Evolutionary conservation across 2,113 vertebrate species (phyloP).

Genomic region (Neogale vison): DNA sequence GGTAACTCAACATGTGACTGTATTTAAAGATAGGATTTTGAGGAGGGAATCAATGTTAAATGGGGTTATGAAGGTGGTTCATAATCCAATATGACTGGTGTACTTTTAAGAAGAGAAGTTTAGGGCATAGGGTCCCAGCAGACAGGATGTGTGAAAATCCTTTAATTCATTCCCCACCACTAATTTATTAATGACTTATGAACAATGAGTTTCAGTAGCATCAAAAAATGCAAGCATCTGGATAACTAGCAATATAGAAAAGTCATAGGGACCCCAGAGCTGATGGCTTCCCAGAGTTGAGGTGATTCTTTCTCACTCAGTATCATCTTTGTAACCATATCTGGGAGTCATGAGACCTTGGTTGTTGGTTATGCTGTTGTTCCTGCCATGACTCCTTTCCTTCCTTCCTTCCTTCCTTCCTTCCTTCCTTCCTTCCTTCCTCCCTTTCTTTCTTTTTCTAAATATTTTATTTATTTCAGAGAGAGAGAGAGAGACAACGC

Average conservation of each 20-base stretch:
- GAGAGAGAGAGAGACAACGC: too few species aligned
- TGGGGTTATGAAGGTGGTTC: not conserved
- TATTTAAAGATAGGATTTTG: not conserved
- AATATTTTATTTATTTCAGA: too few species aligned
- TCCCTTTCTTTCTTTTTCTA: too few species aligned
- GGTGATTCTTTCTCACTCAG: not conserved
- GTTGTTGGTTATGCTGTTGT: not conserved
- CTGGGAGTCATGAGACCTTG: not conserved
- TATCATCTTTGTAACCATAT: not conserved
- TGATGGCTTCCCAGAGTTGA: not conserved
- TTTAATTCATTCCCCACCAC: not conserved
- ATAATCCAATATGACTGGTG: not conserved
- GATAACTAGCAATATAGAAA: not conserved
- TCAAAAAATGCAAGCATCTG: not conserved
- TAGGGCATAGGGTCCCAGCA: not conserved
- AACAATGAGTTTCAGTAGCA: not conserved
- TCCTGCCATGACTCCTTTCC: too few species aligned
- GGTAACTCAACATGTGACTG: not conserved
- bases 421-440: too few species aligned
- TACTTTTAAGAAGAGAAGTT: not conserved
- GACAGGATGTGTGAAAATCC: not conserved
- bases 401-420: too few species aligned
- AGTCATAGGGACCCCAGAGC: not conserved
- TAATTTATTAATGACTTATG: not conserved
- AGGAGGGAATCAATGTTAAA: not conserved